Evolutionary conservation across 1,140 invertebrate genomes (phyloP), one percentile per base, ranked within the genome.

Genomic region (Sitobion miscanthi): DNA sequence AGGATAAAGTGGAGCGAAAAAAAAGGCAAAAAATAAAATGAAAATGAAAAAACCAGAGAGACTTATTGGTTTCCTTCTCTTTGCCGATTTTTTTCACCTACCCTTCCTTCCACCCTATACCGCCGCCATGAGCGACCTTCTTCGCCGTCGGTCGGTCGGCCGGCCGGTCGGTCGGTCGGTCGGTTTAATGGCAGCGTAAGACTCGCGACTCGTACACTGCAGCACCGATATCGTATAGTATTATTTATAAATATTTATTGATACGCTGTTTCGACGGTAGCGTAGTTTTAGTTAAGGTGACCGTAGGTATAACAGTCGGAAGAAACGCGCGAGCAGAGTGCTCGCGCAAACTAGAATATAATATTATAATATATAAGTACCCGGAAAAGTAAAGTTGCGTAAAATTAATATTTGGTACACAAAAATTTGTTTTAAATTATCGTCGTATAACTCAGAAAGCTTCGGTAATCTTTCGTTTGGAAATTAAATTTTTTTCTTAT

Each of bases 11-110:
- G 87, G n/a, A 49, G 47, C 3, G 86, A 88, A n/a, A 35, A 88
- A 88, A 88, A 52, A 35, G 25, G 47, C 86, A n/a, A 49, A 52
- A 88, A 88, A n/a, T 49, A 42, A 45, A 45, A 25, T 47, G 1
- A 45, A 69, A 69, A 69, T 42, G 38, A 85, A 42, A 85, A 69
- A 57, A 25, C 54, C 49, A 57, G 38, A 45, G 54, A 89, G 89
- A 90, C 89, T 62, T 90, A 69, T 90, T 90, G 89, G 89, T 90
- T 90, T 90, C 89, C 88, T 42, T 62, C 54, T 62, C 35, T 90
- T 42, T 62, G 35, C 35, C 9, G 54, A 42, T 42, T 62, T 62
- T n/a, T 90, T 42, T 57, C 35, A 25, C 57, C 62, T n/a, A 11
- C 62, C 62, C 30, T 17, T 1, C 11, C 30, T 62, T 69, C n/a